phyloP scores from a whole-genome alignment of 2,888 invertebrate genomes.

The Acleris sparsana region DNA sequence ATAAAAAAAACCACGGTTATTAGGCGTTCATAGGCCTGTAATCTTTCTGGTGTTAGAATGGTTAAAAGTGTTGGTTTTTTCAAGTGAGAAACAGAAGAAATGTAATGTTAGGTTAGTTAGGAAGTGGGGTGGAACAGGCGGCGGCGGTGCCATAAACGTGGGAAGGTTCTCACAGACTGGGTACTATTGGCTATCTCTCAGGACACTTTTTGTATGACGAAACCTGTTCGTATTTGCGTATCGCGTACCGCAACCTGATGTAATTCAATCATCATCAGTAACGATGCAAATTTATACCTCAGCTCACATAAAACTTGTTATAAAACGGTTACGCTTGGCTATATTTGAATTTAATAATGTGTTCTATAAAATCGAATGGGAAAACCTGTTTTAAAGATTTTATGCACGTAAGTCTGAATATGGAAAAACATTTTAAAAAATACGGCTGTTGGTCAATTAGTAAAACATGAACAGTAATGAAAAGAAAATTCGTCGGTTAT shows the following conservation, averaged over 20 bases:
- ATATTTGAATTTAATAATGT: conserved; percentile 1
- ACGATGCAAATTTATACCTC: conserved; percentile 13
- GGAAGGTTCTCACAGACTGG: conserved; percentile 21
- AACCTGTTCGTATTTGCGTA: conserved; percentile 22
- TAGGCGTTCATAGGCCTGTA: too few relatives aligned
- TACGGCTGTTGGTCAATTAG: too few relatives aligned
- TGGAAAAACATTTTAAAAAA: conserved; percentile 3
- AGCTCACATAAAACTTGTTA: conserved; percentile 13
- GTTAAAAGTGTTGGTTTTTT: conserved; percentile 1
- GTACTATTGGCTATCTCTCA: conserved; percentile 13
- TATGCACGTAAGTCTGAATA: conserved; percentile 2
- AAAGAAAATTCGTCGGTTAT: too few relatives aligned
- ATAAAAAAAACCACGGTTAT: conserved; percentile 1
- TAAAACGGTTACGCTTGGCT: conserved; percentile 1
- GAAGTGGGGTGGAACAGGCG: conserved; percentile 17
- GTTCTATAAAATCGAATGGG: background rate
- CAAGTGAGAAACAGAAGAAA: conserved; percentile 11
- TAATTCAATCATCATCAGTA: conserved; percentile 15
- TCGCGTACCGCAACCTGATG: conserved; percentile 17
- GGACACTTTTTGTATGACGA: conserved; percentile 28
- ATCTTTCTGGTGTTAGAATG: background rate
- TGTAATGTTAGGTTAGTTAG: conserved; percentile 28
- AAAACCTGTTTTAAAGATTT: conserved; percentile 8
- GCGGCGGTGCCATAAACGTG: conserved; percentile 12
- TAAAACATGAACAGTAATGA: too few relatives aligned